A percentile compares a stretch with the other conserved stretches of the same genome.
Evolutionary conservation across 1,140 invertebrate genomes (phyloP).

Genomic region (Hylaeus anthracinus): DNA sequence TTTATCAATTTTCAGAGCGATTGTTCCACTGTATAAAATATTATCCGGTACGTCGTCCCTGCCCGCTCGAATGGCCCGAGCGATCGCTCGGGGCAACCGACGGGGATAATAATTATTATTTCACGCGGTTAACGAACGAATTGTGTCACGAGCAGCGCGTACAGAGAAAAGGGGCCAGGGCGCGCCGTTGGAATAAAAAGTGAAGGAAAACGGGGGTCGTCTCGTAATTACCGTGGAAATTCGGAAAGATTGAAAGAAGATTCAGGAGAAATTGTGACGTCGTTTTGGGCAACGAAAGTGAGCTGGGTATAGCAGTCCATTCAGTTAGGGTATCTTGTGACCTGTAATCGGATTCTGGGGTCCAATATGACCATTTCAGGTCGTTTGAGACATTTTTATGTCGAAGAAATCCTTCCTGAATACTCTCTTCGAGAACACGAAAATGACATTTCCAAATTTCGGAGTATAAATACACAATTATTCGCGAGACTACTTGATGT

Average conservation of each 20-base stretch:
- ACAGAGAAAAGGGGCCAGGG: neutral
- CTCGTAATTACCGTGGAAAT: conserved; percentile 58
- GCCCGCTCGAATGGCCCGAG: conserved; percentile 37
- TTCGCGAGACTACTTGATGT: too few relatives aligned
- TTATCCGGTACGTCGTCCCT: conserved; percentile 32
- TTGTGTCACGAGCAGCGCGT: conserved; percentile 66
- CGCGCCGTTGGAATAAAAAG: neutral
- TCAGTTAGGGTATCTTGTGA: too few relatives aligned
- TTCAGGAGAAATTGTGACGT: too few relatives aligned
- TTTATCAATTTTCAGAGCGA: conserved; percentile 65
- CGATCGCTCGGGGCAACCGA: conserved; percentile 51
- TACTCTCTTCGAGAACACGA: too few relatives aligned
- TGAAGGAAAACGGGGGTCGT: neutral
- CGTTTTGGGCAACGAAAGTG: too few relatives aligned
- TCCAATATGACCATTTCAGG: too few relatives aligned
- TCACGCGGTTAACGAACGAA: conserved; percentile 73
- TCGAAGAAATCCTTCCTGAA: too few relatives aligned
- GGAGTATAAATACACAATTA: too few relatives aligned
- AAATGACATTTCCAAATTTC: too few relatives aligned
- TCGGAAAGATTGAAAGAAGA: conserved; percentile 53
- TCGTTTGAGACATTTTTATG: too few relatives aligned
- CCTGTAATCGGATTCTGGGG: too few relatives aligned
- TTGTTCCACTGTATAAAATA: conserved; percentile 63
- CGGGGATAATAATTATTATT: conserved; percentile 70
- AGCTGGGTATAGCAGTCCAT: too few relatives aligned